phyloP scores from a whole-genome alignment of 2,797 vertebrate genomes.

The Anniella stebbinsi region DNA sequence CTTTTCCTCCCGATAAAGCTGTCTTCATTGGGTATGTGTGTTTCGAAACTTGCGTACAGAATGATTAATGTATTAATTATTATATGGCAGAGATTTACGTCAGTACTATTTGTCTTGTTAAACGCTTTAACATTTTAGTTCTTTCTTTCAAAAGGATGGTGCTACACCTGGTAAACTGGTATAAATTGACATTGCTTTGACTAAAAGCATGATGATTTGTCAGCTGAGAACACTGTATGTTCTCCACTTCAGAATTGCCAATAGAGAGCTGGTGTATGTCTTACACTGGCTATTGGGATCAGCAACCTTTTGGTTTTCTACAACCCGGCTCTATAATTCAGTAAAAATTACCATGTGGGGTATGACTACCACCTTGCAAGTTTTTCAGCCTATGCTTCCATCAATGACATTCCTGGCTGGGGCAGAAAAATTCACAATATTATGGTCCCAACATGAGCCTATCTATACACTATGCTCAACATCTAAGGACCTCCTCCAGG shows the following conservation, averaged over 20 bases:
- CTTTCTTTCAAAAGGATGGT: not conserved
- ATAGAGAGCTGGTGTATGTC: not conserved
- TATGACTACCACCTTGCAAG: not conserved
- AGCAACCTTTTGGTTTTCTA: not conserved
- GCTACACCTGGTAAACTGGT: not conserved
- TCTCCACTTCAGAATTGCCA: not conserved
- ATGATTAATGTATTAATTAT: slow-evolving; percentile 39
- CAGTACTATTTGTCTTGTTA: slow-evolving; percentile 21
- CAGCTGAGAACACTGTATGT: not conserved
- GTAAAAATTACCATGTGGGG: not conserved
- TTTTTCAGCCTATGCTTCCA: not conserved
- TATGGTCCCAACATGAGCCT: not conserved
- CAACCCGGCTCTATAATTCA: not conserved
- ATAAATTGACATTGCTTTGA: not conserved
- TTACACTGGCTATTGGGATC: not conserved
- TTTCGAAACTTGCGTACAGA: slow-evolving; percentile 10
- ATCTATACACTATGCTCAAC: not conserved
- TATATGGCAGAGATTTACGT: slow-evolving; percentile 15
- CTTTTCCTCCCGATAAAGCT: slow-evolving; percentile 9
- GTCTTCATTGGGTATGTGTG: not conserved
- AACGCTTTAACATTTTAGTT: slow-evolving; percentile 7
- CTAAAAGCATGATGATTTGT: not conserved
- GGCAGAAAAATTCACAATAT: not conserved
- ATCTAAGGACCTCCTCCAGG: too few relatives aligned
- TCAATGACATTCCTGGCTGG: too few relatives aligned